Evolutionary conservation across 2,888 invertebrate genomes (phyloP).

Genomic region (Euplagia quadripunctaria): DNA sequence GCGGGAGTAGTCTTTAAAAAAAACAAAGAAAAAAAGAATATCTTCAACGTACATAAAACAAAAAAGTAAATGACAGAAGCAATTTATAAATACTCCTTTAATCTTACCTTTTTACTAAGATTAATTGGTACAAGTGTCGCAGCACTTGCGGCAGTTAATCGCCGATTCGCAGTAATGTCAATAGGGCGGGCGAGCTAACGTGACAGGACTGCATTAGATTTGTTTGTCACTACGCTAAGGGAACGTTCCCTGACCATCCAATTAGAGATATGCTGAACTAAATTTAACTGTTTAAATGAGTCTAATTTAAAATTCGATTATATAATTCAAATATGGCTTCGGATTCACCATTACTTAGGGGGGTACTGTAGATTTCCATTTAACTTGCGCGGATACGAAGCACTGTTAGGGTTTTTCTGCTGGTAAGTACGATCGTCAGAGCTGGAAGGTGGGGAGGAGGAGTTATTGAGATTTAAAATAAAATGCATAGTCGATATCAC

Average conservation of each 20-base stretch:
- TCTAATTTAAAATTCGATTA: background rate
- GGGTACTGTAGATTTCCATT: no score
- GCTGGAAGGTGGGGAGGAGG: no score
- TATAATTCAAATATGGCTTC: no score
- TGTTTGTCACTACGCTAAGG: constrained; percentile 7
- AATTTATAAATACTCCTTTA: background rate
- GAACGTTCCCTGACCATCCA: background rate
- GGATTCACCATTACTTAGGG: background rate
- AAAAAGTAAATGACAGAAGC: no score
- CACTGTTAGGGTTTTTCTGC: no score
- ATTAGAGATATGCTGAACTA: background rate
- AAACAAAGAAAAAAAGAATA: no score
- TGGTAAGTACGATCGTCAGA: no score
- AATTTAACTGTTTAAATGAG: background rate
- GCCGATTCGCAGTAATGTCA: constrained; percentile 11
- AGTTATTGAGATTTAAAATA: no score
- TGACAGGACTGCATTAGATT: constrained; percentile 1
- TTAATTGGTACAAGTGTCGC: constrained; percentile 20
- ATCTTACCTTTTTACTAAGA: background rate
- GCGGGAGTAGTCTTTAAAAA: no score
- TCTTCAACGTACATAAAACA: no score
- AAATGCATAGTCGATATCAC: no score
- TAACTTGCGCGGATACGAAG: no score
- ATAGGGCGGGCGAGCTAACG: background rate
- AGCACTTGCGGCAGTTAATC: constrained; percentile 18